Evolutionary conservation across 2,888 invertebrate genomes (phyloP).

Genomic region (Polylopha cassiicola): DNA sequence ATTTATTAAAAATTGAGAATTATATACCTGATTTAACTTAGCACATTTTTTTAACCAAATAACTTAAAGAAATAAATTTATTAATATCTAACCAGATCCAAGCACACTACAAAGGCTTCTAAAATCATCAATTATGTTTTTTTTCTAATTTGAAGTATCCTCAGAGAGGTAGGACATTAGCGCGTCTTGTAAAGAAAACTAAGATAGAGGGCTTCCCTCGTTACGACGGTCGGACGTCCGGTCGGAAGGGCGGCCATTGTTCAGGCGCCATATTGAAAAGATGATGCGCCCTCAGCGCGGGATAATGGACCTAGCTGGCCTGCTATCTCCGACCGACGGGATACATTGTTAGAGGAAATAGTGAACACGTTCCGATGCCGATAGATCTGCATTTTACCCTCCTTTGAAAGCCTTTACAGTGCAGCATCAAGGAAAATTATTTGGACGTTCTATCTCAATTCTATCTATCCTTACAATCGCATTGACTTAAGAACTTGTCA

Average conservation of each 20-base stretch:
- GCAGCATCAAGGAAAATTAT: constrained; percentile 3
- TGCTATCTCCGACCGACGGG: constrained; percentile 16
- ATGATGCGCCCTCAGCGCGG: constrained; percentile 55
- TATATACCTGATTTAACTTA: too few species aligned
- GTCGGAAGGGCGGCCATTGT: constrained; percentile 59
- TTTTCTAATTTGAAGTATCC: too few species aligned
- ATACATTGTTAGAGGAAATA: constrained; percentile 36
- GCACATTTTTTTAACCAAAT: too few species aligned
- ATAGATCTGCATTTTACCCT: constrained; percentile 8
- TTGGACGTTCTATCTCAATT: background rate
- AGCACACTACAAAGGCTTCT: too few species aligned
- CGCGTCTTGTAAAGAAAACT: constrained; percentile 32
- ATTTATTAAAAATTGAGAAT: too few species aligned
- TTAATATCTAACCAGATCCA: too few species aligned
- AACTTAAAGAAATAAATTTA: too few species aligned
- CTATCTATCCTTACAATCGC: too few species aligned
- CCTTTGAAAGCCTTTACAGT: constrained; percentile 10
- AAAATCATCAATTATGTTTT: too few species aligned
- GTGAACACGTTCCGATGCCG: constrained; percentile 28
- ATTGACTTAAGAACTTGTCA: too few species aligned
- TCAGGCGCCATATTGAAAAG: constrained; percentile 67
- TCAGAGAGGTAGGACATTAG: constrained; percentile 13
- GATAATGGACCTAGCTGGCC: constrained; percentile 43
- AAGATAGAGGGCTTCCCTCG: constrained; percentile 51
- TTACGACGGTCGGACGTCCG: constrained; percentile 63